Conservation (phyloP, 2,888 invertebrate species). For the Eristalis tenax region DNA sequence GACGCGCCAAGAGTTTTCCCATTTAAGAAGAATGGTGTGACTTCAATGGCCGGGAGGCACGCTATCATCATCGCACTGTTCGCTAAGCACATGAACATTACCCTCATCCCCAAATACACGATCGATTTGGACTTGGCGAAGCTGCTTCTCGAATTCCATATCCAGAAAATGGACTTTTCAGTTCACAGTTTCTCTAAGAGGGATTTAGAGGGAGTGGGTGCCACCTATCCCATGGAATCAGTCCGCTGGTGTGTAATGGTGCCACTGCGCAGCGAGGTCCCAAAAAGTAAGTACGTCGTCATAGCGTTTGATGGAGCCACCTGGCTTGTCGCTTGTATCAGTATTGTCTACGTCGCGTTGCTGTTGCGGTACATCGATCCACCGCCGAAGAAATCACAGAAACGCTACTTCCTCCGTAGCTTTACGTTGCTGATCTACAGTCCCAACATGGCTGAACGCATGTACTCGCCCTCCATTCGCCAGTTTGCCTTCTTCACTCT, state of each 20-base stretch:
- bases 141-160: slow-evolving; percentile 19
- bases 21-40: background rate
- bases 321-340: slow-evolving; percentile 74
- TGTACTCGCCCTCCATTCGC: slow-evolving; percentile 72
- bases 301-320: slow-evolving; percentile 77
- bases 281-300: slow-evolving; percentile 77
- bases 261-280: slow-evolving; percentile 77
- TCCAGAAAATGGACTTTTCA: slow-evolving; percentile 18
- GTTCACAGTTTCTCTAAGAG: slow-evolving; percentile 52
- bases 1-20: slow-evolving; percentile 43
- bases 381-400: slow-evolving; percentile 54
- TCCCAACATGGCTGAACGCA: slow-evolving; percentile 75
- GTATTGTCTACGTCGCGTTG: slow-evolving; percentile 76
- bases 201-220: slow-evolving; percentile 40
- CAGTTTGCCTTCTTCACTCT: slow-evolving; percentile 75
- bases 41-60: slow-evolving; percentile 37
- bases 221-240: slow-evolving; percentile 76
- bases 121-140: background rate
- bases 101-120: slow-evolving; percentile 5
- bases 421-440: slow-evolving; percentile 76
- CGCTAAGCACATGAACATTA: slow-evolving; percentile 47
- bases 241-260: slow-evolving; percentile 78
- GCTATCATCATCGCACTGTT: slow-evolving; percentile 41
- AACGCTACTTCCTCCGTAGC: slow-evolving; percentile 75
- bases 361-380: slow-evolving; percentile 75